Base-by-base conservation (phyloP, 2,797 vertebrate genomes). In the Myotis findleyi region DNA sequence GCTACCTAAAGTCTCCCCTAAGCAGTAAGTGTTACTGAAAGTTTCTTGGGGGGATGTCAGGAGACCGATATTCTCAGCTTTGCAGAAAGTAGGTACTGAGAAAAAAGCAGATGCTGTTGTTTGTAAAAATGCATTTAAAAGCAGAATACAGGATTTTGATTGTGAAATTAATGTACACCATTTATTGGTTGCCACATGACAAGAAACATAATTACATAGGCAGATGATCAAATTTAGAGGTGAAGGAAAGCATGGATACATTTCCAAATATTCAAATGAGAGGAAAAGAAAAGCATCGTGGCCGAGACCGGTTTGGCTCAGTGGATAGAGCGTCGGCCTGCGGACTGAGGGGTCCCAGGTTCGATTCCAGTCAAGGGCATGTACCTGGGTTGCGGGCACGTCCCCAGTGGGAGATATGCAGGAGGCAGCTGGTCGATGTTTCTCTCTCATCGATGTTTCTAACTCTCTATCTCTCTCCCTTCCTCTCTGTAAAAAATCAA, bases 191-290 rank as follows among this genome's bases (percentile, higher is more conserved):
- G 4, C 36, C 10, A 17, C 41, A 25, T 53, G 71, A 18, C 20
- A 77, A 87, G 21, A 90, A 14, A 0, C 75, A 8, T 33, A 5
- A 36, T 36, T 33, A 33, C 49, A 25, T 0, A 49, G n/a, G 69
- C 30, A 12, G 30, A 53, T 11, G 2, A 49, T 23, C 51, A 47
- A 23, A 71, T 53, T 92, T 77, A 49, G 41, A 81, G 69, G 9
- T 33, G 27, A 88, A 96, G 75, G 27, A n/a, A 0, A 30, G 7
- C 0, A 5, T 44, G 64, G 14, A 30, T 66, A 66, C 30, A 68
- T 90, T 91, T 89, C 27, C 53, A 53, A 92, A 68, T 38, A 71
- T 41, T 88, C 41, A 77, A 73, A 11, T 4, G 66, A 94, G 66
- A 53, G 2, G 7, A 11, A 30, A 47, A 33, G 47, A 53, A 53